phyloP scores from a whole-genome alignment of 2,113 vertebrate species.

The Megaleporinus macrocephalus region DNA sequence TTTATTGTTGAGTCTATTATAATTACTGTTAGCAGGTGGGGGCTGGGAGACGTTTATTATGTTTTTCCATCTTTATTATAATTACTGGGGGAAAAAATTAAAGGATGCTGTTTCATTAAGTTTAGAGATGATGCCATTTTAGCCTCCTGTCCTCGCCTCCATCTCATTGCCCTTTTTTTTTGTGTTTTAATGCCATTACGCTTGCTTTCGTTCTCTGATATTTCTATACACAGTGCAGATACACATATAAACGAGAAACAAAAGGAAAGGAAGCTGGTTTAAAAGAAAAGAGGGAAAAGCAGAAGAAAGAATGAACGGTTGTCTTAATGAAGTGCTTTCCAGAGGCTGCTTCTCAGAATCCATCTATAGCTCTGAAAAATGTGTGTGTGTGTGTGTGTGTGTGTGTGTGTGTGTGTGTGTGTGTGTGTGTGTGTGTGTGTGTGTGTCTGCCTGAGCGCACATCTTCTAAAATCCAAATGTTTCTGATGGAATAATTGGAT shows the following conservation, averaged over 20 bases:
- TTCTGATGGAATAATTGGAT: constrained; percentile 74
- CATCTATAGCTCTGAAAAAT: constrained; percentile 64
- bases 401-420: constrained; percentile 60
- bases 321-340: constrained; percentile 78
- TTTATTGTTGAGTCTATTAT: constrained; percentile 99
- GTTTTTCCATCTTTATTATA: constrained; percentile 99
- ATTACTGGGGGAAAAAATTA: constrained; percentile 95
- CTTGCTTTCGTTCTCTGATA: constrained; percentile 73
- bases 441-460: constrained; percentile 22
- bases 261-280: constrained; percentile 74
- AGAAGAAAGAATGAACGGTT: constrained; percentile 59
- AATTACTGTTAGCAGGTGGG: constrained; percentile 99
- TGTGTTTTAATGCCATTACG: constrained; percentile 75
- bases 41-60: constrained; percentile 99
- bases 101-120: constrained; percentile 98
- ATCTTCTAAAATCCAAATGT: constrained; percentile 69
- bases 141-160: constrained; percentile 70
- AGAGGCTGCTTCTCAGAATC: constrained; percentile 65
- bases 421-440: constrained; percentile 54
- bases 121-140: constrained; percentile 90
- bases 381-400: constrained; percentile 56
- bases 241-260: constrained; percentile 69
- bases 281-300: constrained; percentile 51
- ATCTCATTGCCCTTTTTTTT: constrained; percentile 76
- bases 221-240: constrained; percentile 78